Base-by-base conservation (phyloP, 2,888 invertebrate genomes). In the Melieria crassipennis region DNA sequence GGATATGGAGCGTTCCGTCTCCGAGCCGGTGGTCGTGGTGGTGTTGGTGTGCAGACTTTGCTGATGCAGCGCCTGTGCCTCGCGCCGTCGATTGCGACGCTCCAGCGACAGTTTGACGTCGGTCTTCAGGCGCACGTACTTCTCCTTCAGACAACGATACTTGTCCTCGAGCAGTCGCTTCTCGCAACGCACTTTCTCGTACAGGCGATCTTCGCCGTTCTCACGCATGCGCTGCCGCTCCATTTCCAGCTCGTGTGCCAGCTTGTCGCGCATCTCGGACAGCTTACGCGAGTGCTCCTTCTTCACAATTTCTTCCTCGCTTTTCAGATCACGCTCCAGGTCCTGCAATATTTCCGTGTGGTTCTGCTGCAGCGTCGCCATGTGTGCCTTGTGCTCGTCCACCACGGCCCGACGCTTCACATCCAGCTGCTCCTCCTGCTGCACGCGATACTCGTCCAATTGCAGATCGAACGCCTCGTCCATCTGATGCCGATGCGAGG, bases 21-120 rank as follows among this genome's bases (percentile, higher is more conserved):
- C 94, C 0, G 94, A 94, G 1, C 93, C 93, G 0, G 93, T 93
- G 0, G 91, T 90, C 80, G 89, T 89, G 68, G 90, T 90, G n/a
- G 93, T 93, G 0, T 91, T 89, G 81, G 89, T 89, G 70, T 89
- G 90, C n/a, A 79, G 76, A 56, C 78, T 76, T 67, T 77, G 78
- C 65, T 83, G 84, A 58, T 85, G 83, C 47, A 80, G 47, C 0
- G 83, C 85, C 75, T 87, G 87, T 82, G 91, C 90, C 77, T 91
- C 91, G 0, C 91, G 88, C 3, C 91, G 88, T 58, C 90, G 91
- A 82, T 91, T 92, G 10, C 94, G 89, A 46, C 92, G 91, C 80
- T 94, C 94, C 70, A 94, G 89, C 0, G 93, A 92, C 45, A 92
- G 87, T 85, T 93, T 92, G 9, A 94, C 93, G 77, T 95, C 94